phyloP scores from a whole-genome alignment of 1,140 invertebrate genomes.

The Ganaspis sp. region DNA sequence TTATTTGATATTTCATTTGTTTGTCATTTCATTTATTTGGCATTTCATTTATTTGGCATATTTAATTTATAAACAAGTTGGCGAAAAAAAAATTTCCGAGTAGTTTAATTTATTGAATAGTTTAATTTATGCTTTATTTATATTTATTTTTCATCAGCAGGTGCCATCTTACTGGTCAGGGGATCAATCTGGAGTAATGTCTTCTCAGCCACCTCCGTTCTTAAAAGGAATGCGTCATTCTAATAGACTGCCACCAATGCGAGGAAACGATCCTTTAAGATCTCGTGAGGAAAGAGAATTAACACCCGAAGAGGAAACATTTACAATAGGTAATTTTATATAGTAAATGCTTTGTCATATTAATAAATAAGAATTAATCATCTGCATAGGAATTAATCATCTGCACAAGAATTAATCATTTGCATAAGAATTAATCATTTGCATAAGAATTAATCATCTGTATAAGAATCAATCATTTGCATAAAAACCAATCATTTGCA shows the following conservation, averaged over 20 bases:
- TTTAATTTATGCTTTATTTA: slow-evolving; percentile 36
- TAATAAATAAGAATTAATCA: no score
- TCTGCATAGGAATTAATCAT: no score
- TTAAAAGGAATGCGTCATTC: slow-evolving; percentile 67
- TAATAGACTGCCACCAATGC: slow-evolving; percentile 63
- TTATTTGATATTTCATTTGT: no score
- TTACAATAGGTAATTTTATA: slow-evolving; percentile 65
- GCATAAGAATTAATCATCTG: no score
- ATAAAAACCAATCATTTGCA: no score
- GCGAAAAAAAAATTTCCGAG: background rate
- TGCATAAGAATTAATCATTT: no score
- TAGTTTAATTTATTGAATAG: slow-evolving; percentile 16
- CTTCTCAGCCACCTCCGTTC: slow-evolving; percentile 66
- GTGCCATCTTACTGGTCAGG: slow-evolving; percentile 71
- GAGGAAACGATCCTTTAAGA: slow-evolving; percentile 62
- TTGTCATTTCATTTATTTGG: no score
- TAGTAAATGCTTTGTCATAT: no score
- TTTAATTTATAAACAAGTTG: no score
- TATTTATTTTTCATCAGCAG: slow-evolving; percentile 45
- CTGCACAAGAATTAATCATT: no score
- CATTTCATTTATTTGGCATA: no score
- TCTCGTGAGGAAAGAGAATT: slow-evolving; percentile 71
- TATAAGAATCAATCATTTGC: no score
- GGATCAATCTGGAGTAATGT: slow-evolving; percentile 59
- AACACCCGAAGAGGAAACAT: slow-evolving; percentile 72